Base-by-base conservation (phyloP, 2,797 vertebrate species). In the Chaenodraco wilsoni region DNA sequence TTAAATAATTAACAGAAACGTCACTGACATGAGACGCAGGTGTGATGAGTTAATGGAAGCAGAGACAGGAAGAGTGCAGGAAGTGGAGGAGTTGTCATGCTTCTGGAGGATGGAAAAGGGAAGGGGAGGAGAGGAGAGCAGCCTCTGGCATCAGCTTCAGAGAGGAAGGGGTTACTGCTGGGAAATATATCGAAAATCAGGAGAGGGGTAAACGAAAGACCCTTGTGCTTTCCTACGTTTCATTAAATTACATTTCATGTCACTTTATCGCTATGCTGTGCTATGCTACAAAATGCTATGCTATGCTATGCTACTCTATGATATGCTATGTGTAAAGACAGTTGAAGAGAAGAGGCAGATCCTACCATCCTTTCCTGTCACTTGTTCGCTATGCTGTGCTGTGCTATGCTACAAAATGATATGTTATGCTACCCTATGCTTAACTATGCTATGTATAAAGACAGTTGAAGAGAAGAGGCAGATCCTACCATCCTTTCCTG, bases 101-200 rank as follows among this genome's bases (percentile, higher is more conserved):
- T 89, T 80, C 59, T 84, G 92, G 79, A 83, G 65, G 65, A 81
- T 81, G 84, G 52, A 78, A 74, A 78, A 84, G 90, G 91, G 88
- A 90, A 88, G 58, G 57, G 21, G 84, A 91, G 86, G 91, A 88
- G 90, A 56, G 93, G 78, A 94, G 91, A 95, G 93, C 97, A 98
- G 96, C 97, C 96, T 97, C 97, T 94, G 97, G 98, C 97, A 98
- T 95, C 98, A 99, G 98, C 98, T 97, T 99, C 97, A 99, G 96
- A 96, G 92, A 93, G 95, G 93, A 93, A 95, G 83, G 95, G 79
- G 82, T 87, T 82, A 88, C 80, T 76, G 69, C 61, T 75, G 43
- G 62, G 58, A 69, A 73, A 79, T 84, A 49, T 77, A 52, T 82
- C 51, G 14, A 50, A 76, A 68, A 45, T 50, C 40, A 68, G 40